These are phyloP conservation scores for Heterodera filipjevi DNA, from an alignment of 2,888 invertebrate species.

Conservation along the genomic window DNA sequence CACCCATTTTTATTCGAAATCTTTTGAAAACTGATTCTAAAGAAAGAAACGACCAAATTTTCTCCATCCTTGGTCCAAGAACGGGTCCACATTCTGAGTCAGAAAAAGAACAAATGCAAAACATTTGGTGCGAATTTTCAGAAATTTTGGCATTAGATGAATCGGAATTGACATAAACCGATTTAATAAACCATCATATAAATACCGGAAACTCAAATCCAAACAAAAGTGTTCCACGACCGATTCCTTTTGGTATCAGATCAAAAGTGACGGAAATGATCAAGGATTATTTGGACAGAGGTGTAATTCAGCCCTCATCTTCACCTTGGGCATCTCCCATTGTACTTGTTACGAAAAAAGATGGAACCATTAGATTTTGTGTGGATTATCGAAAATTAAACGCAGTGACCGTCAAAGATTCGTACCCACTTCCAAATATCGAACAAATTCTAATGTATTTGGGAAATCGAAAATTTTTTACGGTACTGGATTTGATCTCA, in stretches of 20 bases:
- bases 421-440: conserved; percentile 46
- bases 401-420: conserved; percentile 47
- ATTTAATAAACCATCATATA: conserved; percentile 29
- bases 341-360: conserved; percentile 62
- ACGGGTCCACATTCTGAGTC: not conserved
- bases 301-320: not conserved
- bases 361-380: conserved; percentile 43
- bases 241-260: not conserved
- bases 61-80: not conserved
- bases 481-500: conserved; percentile 40
- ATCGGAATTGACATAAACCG: conserved; percentile 27
- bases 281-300: not conserved
- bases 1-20: no score
- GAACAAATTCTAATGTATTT: conserved; percentile 39
- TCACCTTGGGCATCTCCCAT: not conserved
- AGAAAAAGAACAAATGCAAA: not conserved
- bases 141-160: conserved; percentile 38
- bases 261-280: not conserved
- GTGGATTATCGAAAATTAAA: conserved; percentile 50
- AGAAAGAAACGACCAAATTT: not conserved
- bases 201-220: conserved; percentile 31
- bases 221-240: not conserved
- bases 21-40: no score
- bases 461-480: conserved; percentile 35
- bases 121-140: not conserved